Percentiles rank a stretch among this genome's conserved stretches.
phyloP scores from a whole-genome alignment of 2,113 vertebrate species.

The Nasalis larvatus region DNA sequence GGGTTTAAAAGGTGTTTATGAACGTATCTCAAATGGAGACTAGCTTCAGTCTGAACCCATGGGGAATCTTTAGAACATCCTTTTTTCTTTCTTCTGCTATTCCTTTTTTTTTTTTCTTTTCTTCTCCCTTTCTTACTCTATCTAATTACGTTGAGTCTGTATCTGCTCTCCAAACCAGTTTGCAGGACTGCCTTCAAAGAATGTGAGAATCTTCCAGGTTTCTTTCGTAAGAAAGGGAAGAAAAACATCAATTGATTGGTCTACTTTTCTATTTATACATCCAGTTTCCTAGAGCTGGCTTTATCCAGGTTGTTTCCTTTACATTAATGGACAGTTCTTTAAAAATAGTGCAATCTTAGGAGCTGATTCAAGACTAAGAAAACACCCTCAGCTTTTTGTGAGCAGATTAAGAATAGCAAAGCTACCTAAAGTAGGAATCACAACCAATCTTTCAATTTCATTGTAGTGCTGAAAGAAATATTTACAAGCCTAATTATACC shows the following conservation, averaged over 20 bases:
- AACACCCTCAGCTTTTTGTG: not conserved
- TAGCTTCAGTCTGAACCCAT: not conserved
- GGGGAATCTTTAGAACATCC: not conserved
- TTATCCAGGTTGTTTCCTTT: not conserved
- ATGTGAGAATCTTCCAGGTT: not conserved
- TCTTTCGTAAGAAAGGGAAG: not conserved
- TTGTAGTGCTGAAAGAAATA: not conserved
- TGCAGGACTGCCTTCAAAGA: not conserved
- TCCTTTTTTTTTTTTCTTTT: not conserved
- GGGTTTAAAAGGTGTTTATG: not conserved
- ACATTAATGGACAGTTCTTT: not conserved
- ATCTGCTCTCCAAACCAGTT: not conserved
- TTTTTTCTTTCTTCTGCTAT: too few species aligned
- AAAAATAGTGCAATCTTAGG: not conserved
- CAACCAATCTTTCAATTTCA: not conserved
- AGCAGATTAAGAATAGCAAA: not conserved
- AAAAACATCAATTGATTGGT: not conserved
- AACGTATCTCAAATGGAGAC: not conserved
- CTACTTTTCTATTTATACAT: not conserved
- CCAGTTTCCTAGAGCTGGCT: not conserved
- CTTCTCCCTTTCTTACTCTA: not conserved
- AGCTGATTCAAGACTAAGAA: not conserved
- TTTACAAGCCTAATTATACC: not conserved
- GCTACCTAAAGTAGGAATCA: not conserved
- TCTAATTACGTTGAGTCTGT: not conserved